Evolutionary conservation across 2,113 vertebrate genomes (phyloP).

Genomic region (Phainopepla nitens): DNA sequence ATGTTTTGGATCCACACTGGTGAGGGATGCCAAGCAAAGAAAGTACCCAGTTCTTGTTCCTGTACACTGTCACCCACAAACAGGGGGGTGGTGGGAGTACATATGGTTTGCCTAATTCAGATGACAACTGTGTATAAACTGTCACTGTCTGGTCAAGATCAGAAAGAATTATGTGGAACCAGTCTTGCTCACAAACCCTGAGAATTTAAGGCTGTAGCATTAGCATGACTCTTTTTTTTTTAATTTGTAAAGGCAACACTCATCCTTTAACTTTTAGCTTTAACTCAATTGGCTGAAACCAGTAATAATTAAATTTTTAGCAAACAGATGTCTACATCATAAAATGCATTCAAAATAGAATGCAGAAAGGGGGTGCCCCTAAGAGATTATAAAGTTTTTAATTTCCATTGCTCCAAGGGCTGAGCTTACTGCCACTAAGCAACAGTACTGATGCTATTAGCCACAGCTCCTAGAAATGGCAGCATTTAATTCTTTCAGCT

Average conservation of each 20-base stretch:
- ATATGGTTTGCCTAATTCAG: slow-evolving; percentile 8
- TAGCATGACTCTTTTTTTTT: neutral
- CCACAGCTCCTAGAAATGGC: neutral
- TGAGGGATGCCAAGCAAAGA: neutral
- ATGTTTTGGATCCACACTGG: neutral
- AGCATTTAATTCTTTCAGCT: neutral
- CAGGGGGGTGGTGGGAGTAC: neutral
- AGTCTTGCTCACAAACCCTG: neutral
- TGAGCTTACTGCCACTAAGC: neutral
- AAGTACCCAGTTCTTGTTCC: neutral
- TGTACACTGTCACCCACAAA: neutral
- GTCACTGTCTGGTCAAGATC: slow-evolving; percentile 13
- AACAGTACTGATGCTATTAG: neutral
- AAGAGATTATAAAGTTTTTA: neutral
- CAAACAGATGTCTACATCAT: neutral
- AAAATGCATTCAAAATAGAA: neutral
- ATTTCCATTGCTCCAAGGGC: neutral
- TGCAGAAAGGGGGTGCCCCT: neutral
- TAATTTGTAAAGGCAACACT: neutral
- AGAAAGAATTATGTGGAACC: neutral
- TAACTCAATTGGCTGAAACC: neutral
- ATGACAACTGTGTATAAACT: slow-evolving; percentile 26
- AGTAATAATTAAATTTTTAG: neutral
- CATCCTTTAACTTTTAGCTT: neutral
- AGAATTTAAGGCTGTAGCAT: neutral